Evolutionary conservation across 2,113 vertebrate genomes (phyloP).

Genomic region (Scophthalmus maximus): DNA sequence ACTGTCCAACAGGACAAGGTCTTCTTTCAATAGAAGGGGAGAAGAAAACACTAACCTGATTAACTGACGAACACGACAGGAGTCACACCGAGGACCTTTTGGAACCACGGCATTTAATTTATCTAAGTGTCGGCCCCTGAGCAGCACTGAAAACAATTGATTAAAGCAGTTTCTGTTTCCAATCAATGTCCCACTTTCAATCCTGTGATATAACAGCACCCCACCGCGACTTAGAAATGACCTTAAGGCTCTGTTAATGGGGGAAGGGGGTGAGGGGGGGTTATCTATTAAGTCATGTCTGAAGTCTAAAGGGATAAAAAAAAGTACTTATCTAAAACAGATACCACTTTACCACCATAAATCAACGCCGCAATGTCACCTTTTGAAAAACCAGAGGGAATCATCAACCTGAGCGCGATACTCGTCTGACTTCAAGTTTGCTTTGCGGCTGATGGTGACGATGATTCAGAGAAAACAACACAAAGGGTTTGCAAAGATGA

Average conservation of each 20-base stretch:
- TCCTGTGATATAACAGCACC: constrained; percentile 43
- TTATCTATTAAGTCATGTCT: no score
- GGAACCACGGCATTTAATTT: constrained; percentile 9
- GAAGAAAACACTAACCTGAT: constrained; percentile 26
- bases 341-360: no score
- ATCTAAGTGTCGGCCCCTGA: constrained; percentile 10
- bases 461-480: no score
- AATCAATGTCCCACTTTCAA: constrained; percentile 53
- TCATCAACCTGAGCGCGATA: no score
- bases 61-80: constrained; percentile 19
- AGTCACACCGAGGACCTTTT: constrained; percentile 29
- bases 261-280: no score
- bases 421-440: no score
- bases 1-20: not conserved
- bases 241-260: not conserved
- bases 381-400: no score
- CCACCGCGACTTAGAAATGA: not conserved
- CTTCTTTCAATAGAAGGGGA: constrained; percentile 26
- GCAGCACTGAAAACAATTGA: constrained; percentile 22
- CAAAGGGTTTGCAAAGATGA: no score
- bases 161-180: constrained; percentile 37
- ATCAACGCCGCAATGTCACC: no score
- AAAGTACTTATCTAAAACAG: no score
- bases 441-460: no score
- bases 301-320: no score